These are phyloP conservation scores for Syrista parreyssii DNA, from an alignment of 2,888 invertebrate genomes.

Conservation along the genomic window DNA sequence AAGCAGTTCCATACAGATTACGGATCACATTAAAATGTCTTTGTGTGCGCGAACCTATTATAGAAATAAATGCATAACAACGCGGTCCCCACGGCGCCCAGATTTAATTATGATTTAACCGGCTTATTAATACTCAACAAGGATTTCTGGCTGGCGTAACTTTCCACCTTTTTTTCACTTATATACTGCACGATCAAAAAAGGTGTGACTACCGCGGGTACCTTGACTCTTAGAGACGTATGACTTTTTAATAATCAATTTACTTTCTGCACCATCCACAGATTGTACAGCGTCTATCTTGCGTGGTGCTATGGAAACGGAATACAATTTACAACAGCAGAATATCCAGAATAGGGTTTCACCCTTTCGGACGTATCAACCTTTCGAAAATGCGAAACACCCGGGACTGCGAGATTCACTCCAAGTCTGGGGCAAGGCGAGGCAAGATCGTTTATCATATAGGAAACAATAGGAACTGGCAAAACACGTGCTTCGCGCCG, in stretches of 20 bases:
- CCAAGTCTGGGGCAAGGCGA: constrained; percentile 24
- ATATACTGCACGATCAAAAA: background rate
- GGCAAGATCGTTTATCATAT: constrained; percentile 60
- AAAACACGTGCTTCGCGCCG: constrained; percentile 66
- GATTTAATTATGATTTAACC: constrained; percentile 40
- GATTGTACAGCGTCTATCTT: background rate
- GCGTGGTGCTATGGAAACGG: background rate
- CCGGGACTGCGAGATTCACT: constrained; percentile 10
- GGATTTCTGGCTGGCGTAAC: background rate
- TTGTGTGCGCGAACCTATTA: constrained; percentile 24
- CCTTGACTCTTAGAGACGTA: background rate
- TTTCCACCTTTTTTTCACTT: background rate
- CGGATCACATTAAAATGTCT: constrained; percentile 30
- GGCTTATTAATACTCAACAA: constrained; percentile 36
- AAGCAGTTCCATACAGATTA: constrained; percentile 29
- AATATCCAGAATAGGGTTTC: background rate
- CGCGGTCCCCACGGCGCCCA: constrained; percentile 23
- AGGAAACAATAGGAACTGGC: constrained; percentile 66
- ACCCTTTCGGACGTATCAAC: constrained; percentile 11
- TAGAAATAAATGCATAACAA: constrained; percentile 28
- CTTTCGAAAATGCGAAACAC: constrained; percentile 21
- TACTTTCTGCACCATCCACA: background rate
- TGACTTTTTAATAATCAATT: background rate
- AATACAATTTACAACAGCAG: background rate
- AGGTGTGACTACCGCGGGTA: background rate